A percentile compares a stretch with the other conserved stretches of the same genome.
Evolutionary conservation across 1,140 invertebrate species (phyloP).

Genomic region (Drosophila guanche): DNA sequence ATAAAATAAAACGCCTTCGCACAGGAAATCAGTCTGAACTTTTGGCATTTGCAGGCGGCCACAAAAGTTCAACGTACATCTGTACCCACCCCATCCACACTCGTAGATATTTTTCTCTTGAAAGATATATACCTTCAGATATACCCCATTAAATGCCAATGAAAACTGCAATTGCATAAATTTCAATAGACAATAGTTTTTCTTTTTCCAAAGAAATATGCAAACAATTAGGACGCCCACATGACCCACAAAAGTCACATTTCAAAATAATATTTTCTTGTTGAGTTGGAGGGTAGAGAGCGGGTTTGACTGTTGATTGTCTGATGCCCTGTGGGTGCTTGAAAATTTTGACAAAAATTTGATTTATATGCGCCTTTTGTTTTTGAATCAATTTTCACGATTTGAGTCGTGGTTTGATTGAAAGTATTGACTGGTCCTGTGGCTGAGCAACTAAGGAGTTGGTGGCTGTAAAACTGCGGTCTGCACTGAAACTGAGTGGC

Average conservation of each 20-base stretch:
- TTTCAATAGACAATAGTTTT: constrained; percentile 48
- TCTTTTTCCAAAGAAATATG: constrained; percentile 38
- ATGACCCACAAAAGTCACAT: constrained; percentile 53
- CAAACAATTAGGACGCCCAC: constrained; percentile 76
- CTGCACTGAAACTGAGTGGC: not conserved
- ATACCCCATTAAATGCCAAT: constrained; percentile 58
- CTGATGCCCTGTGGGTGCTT: constrained; percentile 54
- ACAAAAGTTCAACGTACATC: constrained; percentile 35
- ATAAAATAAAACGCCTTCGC: constrained; percentile 21
- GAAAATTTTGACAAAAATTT: constrained; percentile 58
- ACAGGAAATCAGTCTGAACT: constrained; percentile 36
- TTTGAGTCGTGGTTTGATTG: constrained; percentile 31
- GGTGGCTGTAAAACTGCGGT: constrained; percentile 4
- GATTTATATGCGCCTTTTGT: constrained; percentile 54
- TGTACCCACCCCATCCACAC: too few species aligned
- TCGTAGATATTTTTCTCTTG: constrained; percentile 32
- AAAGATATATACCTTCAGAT: constrained; percentile 43
- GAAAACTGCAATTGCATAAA: constrained; percentile 59
- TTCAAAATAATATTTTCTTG: constrained; percentile 2
- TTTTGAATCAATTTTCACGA: constrained; percentile 55
- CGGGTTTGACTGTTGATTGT: constrained; percentile 30
- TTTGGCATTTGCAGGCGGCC: constrained; percentile 31
- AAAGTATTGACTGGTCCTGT: constrained; percentile 7
- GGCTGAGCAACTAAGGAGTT: constrained; percentile 1
- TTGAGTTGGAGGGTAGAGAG: constrained; percentile 3